Percentiles rank a stretch among this genome's conserved stretches.
phyloP scores from a whole-genome alignment of 2,797 vertebrate species.

The Melanotaenia parkinsoni region DNA sequence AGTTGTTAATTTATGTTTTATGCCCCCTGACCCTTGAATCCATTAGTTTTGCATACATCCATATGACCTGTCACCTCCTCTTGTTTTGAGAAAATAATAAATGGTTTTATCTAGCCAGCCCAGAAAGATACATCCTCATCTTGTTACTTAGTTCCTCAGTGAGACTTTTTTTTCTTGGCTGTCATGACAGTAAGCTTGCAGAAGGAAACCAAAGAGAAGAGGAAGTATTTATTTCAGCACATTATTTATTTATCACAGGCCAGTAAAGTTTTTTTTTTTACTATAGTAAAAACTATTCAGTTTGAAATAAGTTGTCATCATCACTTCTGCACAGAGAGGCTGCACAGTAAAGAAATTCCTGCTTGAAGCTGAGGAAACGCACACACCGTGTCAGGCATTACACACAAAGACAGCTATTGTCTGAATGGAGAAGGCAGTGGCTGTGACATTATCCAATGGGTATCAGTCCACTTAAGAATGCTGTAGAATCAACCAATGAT shows the following conservation, averaged over 20 bases:
- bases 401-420: conserved; percentile 76
- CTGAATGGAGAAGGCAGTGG: conserved; percentile 63
- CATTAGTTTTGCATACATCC: not conserved
- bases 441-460: conserved; percentile 71
- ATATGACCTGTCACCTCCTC: not conserved
- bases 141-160: conserved; percentile 54
- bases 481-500: conserved; percentile 54
- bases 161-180: conserved; percentile 35
- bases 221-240: conserved; percentile 42
- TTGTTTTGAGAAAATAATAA: not conserved
- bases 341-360: conserved; percentile 43
- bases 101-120: conserved; percentile 14
- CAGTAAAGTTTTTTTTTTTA: conserved; percentile 24
- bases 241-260: conserved; percentile 20
- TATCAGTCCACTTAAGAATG: conserved; percentile 65
- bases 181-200: conserved; percentile 16
- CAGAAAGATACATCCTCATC: conserved; percentile 50
- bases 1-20: no score
- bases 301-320: conserved; percentile 47
- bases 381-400: conserved; percentile 34
- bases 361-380: conserved; percentile 48
- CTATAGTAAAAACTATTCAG: conserved; percentile 11
- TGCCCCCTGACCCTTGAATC: not conserved
- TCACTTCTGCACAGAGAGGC: conserved; percentile 31
- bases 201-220: conserved; percentile 37